These are phyloP conservation scores for Ceratoteleas bidentatus DNA, from an alignment of 1,140 invertebrate genomes.

Conservation along the genomic window DNA sequence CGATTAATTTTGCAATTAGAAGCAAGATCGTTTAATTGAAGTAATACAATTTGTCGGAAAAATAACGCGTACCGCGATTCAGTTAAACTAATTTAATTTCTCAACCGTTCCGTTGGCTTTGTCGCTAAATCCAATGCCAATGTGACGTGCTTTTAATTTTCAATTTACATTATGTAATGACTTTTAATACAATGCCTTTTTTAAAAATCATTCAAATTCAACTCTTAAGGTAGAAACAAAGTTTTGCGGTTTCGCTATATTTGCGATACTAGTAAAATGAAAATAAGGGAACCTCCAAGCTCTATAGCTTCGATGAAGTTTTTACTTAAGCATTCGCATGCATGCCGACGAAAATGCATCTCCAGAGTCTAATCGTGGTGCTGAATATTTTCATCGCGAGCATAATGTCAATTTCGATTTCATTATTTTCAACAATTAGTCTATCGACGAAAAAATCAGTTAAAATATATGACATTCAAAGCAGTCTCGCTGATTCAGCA, in stretches of 20 bases:
- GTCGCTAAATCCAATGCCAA: slow-evolving; percentile 26
- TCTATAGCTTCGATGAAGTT: slow-evolving; percentile 29
- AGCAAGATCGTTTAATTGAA: slow-evolving; percentile 3
- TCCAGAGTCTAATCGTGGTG: slow-evolving; percentile 21
- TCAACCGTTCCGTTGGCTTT: slow-evolving; percentile 21
- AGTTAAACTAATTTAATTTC: slow-evolving; percentile 25
- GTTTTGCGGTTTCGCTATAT: slow-evolving; percentile 32
- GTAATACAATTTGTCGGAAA: not conserved
- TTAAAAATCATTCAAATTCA: slow-evolving; percentile 35
- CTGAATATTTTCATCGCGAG: slow-evolving; percentile 20
- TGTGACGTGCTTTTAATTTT: slow-evolving; percentile 30
- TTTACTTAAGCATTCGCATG: slow-evolving; percentile 30
- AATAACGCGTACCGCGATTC: slow-evolving; percentile 17
- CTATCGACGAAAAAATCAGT: slow-evolving; percentile 32
- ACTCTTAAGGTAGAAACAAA: slow-evolving; percentile 27
- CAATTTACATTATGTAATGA: slow-evolving; percentile 55
- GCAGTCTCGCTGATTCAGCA: slow-evolving; percentile 8
- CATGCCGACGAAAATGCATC: slow-evolving; percentile 21
- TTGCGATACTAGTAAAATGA: slow-evolving; percentile 43
- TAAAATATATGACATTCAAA: slow-evolving; percentile 18
- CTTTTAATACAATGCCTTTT: slow-evolving; percentile 36
- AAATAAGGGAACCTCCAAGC: slow-evolving; percentile 41
- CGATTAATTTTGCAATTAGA: not conserved
- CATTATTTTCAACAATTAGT: slow-evolving; percentile 36
- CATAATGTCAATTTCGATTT: slow-evolving; percentile 38